Evolutionary conservation across 30 jellyfish, hydroid and myxozoan species (phyloP), one percentile per base, ranked within the genome.

Genomic region (Aurelia aurita complex sp. Pacific): DNA sequence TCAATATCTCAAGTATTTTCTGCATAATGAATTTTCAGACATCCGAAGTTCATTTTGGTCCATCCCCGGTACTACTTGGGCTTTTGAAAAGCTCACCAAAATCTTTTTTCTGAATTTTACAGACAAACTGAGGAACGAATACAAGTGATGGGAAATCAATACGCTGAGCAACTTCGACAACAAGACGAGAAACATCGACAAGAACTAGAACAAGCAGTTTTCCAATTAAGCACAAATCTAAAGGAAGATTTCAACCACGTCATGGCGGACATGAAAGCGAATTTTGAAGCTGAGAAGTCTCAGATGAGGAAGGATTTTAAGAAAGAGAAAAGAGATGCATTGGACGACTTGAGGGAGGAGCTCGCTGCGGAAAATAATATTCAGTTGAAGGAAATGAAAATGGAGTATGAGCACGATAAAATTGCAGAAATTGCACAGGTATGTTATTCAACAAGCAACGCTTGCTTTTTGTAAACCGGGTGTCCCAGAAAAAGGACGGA

Each of bases 261-360:
- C 64, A 74, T 85, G 95, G 67, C 77, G 13, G 95, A 75, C 71
- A 67, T 85, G 68, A 85, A 85, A 40, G 68, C 82, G 7, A 85
- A 69, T 43, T 76, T 60, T 60, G 95, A 84, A 35, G 82, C 61
- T 3, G 93, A 84, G 67, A 84, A 84, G 78, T 61, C 64, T 35
- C 85, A 73, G 43, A 68, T 84, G 81, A 59, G 74, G 32, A 73
- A 60, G 59, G 87, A 84, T n/a, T 66, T 61, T 57, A 52, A 57
- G 50, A 73, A 67, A 55, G 84, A 18, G 61, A 76, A 76, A 52
- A 67, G 76, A 17, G 67, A 53, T 42, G 87, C 66, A 35, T 40
- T 67, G 79, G 77, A 68, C 35, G 87, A 72, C 23, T 33, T 85
- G 70, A 76, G 87, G 29, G 87, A 68, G 12, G 78, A 85, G 79